Base-by-base conservation (phyloP, 2,888 invertebrate species). In the Baronia brevicornis region DNA sequence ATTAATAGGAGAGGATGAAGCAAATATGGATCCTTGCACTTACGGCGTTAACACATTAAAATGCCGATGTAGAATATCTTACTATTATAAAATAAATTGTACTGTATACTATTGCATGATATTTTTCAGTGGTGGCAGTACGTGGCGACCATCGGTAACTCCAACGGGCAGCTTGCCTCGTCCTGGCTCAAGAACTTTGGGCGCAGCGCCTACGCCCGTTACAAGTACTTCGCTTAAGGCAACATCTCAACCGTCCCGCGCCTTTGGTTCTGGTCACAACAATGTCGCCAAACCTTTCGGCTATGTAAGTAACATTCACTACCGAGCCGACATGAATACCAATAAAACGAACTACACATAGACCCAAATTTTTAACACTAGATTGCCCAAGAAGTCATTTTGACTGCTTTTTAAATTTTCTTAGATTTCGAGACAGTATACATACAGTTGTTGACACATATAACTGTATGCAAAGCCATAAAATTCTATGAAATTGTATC, bases 61-160 rank as follows among this genome's bases (percentile, higher is more conserved):
- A n/a, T 25, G 14, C 15, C 15, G 15, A 4, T 13, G 7, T 24
- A 15, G 10, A 2, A 15, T 5, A 15, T 15, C 2, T 9, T 15
- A 15, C 9, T 5, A 15, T 9, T 8, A 24, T 8, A 8, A 7
- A 3, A 5, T 11, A 22, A 22, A 0, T 11, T 4, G 2, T 2
- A 5, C 26, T 4, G 18, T 21, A 23, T 17, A 12, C 10, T 30
- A 17, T 32, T 28, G 17, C 26, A 14, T 15, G 19, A 17, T n/a
- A 7, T 43, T 45, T 15, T 14, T 14, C 75, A 96, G 96, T 66
- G 95, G 96, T 41, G 94, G 94, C 30, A 89, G 91, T 52, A 93
- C 94, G 48, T 97, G 97, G 97, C 91, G 93, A 54, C 97, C 97
- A 22, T 78, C 90, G 46, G 95, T 97, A 38, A 92, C 93, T 11